A percentile compares a stretch with the other conserved stretches of the same genome.
Evolutionary conservation across 2,888 invertebrate species (phyloP).

Genomic region (Ophion ellenae): DNA sequence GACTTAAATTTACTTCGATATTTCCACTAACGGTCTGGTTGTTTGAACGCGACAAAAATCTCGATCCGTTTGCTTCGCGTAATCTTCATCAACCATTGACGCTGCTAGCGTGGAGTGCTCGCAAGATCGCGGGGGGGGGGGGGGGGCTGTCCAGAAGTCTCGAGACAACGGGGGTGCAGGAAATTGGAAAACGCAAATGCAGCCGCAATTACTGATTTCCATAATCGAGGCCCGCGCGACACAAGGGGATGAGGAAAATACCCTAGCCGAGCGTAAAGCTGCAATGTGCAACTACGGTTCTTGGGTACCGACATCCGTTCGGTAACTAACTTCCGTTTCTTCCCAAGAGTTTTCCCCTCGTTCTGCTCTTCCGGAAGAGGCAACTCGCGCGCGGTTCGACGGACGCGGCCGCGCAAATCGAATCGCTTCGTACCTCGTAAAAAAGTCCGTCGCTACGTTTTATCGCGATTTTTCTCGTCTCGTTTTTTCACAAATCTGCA

Average conservation of each 20-base stretch:
- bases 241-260: slow-evolving; percentile 22
- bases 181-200: slow-evolving; percentile 68
- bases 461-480: too few relatives aligned
- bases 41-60: neutral
- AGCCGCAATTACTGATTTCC: slow-evolving; percentile 71
- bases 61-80: neutral
- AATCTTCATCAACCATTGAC: slow-evolving; percentile 2
- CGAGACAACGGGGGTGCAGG: slow-evolving; percentile 46
- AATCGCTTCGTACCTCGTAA: too few relatives aligned
- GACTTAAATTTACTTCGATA: neutral
- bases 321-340: slow-evolving; percentile 74
- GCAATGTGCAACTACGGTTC: slow-evolving; percentile 24
- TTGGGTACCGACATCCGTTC: slow-evolving; percentile 68
- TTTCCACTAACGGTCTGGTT: neutral
- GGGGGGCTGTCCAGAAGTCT: too few relatives aligned
- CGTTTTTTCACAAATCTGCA: too few relatives aligned
- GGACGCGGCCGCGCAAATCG: too few relatives aligned
- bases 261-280: slow-evolving; percentile 2
- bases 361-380: slow-evolving; percentile 39
- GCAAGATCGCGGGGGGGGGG: neutral
- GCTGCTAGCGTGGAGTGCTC: neutral
- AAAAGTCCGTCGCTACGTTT: too few relatives aligned
- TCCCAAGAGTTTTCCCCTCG: slow-evolving; percentile 45
- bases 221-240: slow-evolving; percentile 65
- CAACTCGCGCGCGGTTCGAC: neutral